Percentiles rank a stretch among this genome's conserved stretches.
phyloP scores from a whole-genome alignment of 2,888 invertebrate genomes.

The Himalopsyche kuldschensis region DNA sequence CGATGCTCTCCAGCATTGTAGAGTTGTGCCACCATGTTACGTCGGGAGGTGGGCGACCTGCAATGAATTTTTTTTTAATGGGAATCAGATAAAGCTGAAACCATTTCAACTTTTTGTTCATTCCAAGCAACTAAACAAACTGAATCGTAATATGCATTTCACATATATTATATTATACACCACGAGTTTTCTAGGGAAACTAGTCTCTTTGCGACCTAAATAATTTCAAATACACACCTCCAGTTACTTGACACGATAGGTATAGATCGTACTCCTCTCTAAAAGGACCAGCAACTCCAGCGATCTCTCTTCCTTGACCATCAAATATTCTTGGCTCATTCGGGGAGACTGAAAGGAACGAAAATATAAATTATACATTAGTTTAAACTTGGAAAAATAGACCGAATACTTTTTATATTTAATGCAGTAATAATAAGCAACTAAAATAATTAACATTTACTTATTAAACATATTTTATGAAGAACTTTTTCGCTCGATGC shows the following conservation, averaged over 20 bases:
- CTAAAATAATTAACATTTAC: too few species aligned
- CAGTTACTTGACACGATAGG: conserved; percentile 82
- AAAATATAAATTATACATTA: neutral
- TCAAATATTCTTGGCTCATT: conserved; percentile 81
- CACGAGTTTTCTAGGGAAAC: too few species aligned
- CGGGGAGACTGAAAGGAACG: conserved; percentile 70
- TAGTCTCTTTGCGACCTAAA: too few species aligned
- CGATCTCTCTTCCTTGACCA: conserved; percentile 78
- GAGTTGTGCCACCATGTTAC: conserved; percentile 84
- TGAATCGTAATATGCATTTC: too few species aligned
- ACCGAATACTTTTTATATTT: too few species aligned
- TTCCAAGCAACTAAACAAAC: too few species aligned
- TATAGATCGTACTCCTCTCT: conserved; percentile 83
- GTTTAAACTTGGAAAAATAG: neutral
- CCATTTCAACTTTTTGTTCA: neutral
- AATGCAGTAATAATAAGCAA: too few species aligned
- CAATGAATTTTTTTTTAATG: too few species aligned
- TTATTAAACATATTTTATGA: too few species aligned
- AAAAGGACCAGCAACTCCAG: conserved; percentile 79
- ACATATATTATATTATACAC: too few species aligned
- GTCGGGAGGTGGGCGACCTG: conserved; percentile 80
- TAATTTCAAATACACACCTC: conserved; percentile 69
- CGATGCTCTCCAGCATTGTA: conserved; percentile 71
- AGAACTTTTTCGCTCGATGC: too few species aligned
- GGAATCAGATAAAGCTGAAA: neutral